Percentiles rank a stretch among this genome's conserved stretches.
These are phyloP conservation scores for Drosophila limbata DNA, from an alignment of 2,888 invertebrate species.

Conservation along the genomic window DNA sequence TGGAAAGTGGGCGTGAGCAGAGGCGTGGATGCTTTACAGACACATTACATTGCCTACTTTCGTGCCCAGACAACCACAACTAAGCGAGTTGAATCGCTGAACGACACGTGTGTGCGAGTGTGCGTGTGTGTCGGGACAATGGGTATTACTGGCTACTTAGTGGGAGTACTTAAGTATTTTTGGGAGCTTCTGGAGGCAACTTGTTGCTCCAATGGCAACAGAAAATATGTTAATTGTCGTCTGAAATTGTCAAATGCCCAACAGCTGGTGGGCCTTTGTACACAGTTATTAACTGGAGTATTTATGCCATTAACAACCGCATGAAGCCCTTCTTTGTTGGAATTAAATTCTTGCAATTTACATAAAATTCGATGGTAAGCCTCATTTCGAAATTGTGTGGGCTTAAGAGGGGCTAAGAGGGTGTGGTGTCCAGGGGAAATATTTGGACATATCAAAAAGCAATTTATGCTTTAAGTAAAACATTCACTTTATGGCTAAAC, in stretches of 20 bases:
- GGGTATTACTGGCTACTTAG: conserved; percentile 51
- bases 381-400: background rate
- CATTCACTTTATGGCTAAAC: conserved; percentile 63
- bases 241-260: conserved; percentile 52
- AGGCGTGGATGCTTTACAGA: conserved; percentile 44
- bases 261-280: conserved; percentile 45
- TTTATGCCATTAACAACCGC: conserved; percentile 52
- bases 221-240: conserved; percentile 72
- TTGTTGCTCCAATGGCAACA: conserved; percentile 59
- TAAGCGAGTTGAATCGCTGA: conserved; percentile 9
- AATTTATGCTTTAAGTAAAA: conserved; percentile 74
- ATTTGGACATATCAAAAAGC: conserved; percentile 54
- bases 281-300: conserved; percentile 61
- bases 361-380: conserved; percentile 52
- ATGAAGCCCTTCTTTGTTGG: conserved; percentile 27
- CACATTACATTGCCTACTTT: conserved; percentile 65
- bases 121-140: conserved; percentile 39
- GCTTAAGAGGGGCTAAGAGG: too few relatives aligned
- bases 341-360: conserved; percentile 59
- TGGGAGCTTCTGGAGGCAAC: conserved; percentile 46
- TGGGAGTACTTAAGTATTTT: conserved; percentile 48
- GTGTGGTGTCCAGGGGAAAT: conserved; percentile 17
- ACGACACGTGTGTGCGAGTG: conserved; percentile 34
- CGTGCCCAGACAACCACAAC: conserved; percentile 51
- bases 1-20: conserved; percentile 6